Conservation (phyloP, 2,888 invertebrate genomes). For the Bombylius major region DNA sequence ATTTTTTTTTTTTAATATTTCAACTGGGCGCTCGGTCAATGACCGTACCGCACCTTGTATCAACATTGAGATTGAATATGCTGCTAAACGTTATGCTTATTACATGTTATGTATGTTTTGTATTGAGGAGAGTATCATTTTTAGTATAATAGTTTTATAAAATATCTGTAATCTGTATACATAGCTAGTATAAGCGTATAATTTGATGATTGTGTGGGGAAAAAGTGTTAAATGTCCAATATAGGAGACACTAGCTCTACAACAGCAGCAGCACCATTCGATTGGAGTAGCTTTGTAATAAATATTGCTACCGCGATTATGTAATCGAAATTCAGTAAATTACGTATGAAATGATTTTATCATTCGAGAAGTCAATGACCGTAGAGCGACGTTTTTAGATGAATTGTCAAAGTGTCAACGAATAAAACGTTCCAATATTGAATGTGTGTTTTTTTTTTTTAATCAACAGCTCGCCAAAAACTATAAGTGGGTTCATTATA, state of each 20-base stretch:
- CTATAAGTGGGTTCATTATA: not conserved
- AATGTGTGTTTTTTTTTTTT: not conserved
- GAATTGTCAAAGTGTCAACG: not conserved
- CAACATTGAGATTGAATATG: not conserved
- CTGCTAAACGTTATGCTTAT: too few species aligned
- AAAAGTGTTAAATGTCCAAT: not conserved
- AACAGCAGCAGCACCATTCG: not conserved
- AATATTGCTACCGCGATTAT: slow-evolving; percentile 1
- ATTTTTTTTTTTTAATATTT: too few species aligned
- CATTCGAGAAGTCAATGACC: not conserved
- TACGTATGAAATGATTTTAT: slow-evolving; percentile 8
- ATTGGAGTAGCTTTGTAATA: not conserved
- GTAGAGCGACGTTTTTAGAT: not conserved
- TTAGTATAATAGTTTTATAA: too few species aligned
- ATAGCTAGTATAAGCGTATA: too few species aligned
- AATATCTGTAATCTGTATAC: too few species aligned
- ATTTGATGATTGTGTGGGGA: not conserved
- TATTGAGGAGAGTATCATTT: too few species aligned
- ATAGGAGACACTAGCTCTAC: not conserved
- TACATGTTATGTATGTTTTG: too few species aligned
- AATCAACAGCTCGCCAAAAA: not conserved
- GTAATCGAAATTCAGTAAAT: slow-evolving; percentile 8
- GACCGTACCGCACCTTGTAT: slow-evolving; percentile 13
- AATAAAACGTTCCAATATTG: not conserved
- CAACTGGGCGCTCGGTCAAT: slow-evolving; percentile 16